Evolutionary conservation across 2,797 vertebrate species (phyloP).

Genomic region (Simalia tracyae): DNA sequence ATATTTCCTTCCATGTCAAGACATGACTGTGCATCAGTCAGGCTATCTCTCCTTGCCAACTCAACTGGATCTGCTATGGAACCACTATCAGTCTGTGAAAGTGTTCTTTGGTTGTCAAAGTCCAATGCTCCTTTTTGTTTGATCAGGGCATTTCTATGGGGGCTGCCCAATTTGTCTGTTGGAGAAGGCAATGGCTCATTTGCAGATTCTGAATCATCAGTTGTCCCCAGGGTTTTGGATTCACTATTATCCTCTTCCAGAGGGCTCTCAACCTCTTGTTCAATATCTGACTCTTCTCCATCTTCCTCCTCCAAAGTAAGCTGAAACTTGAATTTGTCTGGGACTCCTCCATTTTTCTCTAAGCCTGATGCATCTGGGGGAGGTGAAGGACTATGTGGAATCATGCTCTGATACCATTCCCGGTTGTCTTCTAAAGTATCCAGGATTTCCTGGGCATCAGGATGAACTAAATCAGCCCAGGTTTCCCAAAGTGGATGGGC

Average conservation of each 20-base stretch:
- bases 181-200: conserved; percentile 61
- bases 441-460: conserved; percentile 89
- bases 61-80: conserved; percentile 14
- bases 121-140: conserved; percentile 28
- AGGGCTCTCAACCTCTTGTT: conserved; percentile 76
- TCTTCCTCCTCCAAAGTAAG: conserved; percentile 86
- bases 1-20: conserved; percentile 72
- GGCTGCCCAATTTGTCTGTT: conserved; percentile 50
- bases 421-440: conserved; percentile 93
- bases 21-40: conserved; percentile 64
- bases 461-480: conserved; percentile 92
- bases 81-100: neutral
- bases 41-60: conserved; percentile 48
- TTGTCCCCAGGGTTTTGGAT: conserved; percentile 60
- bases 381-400: conserved; percentile 84
- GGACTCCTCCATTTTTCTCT: neutral
- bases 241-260: conserved; percentile 73
- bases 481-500: conserved; percentile 95
- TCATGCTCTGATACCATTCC: conserved; percentile 96
- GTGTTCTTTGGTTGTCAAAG: conserved; percentile 30
- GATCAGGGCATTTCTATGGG: conserved; percentile 58
- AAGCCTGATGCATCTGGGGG: conserved; percentile 42
- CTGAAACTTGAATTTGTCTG: conserved; percentile 87
- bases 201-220: conserved; percentile 49
- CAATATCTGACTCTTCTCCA: conserved; percentile 70